Evolutionary conservation across 2,888 invertebrate species (phyloP).

Genomic region (Sympetrum striolatum): DNA sequence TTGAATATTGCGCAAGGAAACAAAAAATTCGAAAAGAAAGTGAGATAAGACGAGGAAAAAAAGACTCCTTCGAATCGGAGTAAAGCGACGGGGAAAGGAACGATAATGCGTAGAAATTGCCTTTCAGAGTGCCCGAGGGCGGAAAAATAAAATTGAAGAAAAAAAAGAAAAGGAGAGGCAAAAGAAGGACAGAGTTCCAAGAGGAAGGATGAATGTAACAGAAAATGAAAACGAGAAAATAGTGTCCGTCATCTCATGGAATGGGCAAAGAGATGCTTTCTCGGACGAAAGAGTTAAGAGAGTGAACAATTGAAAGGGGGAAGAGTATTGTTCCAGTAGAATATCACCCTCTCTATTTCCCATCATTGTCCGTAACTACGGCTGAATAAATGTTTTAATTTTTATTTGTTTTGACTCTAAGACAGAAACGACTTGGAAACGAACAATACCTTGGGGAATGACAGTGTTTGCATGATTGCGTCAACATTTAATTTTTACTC

Average conservation of each 20-base stretch:
- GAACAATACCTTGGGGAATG: too few species aligned
- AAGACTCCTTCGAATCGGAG: not conserved
- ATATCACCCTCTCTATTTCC: not conserved
- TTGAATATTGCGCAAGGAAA: not conserved
- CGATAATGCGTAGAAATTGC: not conserved
- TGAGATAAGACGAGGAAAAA: not conserved
- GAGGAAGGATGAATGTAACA: not conserved
- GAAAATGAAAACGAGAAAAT: not conserved
- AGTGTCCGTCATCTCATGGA: not conserved
- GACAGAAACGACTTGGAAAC: too few species aligned
- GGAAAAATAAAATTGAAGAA: not conserved
- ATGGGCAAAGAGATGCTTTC: not conserved
- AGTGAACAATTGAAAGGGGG: not conserved
- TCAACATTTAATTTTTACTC: too few species aligned
- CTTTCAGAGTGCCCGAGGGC: not conserved
- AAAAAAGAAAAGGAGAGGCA: not conserved
- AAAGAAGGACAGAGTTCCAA: not conserved
- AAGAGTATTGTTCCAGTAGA: not conserved
- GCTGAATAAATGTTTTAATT: too few species aligned
- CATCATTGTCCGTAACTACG: not conserved
- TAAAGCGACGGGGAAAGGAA: not conserved
- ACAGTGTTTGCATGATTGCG: too few species aligned
- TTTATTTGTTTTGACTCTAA: too few species aligned
- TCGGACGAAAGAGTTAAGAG: not conserved
- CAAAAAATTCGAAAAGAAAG: not conserved